Conservation (phyloP, 2,888 invertebrate genomes). For the Drosophila helvetica region DNA sequence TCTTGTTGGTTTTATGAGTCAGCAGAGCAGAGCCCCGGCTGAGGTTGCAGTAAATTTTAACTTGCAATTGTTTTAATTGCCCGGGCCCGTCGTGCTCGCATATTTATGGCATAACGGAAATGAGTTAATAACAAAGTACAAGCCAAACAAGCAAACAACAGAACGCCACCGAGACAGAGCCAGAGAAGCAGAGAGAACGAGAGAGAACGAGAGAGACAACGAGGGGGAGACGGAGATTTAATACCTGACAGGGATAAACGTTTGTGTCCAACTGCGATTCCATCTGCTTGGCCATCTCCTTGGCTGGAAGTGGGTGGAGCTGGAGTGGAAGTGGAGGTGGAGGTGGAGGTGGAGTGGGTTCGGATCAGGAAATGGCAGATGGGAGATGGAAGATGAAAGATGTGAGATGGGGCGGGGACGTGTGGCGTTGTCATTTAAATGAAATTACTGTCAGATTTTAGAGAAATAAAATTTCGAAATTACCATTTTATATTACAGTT, state of each 20-base stretch:
- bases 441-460: slow-evolving; percentile 78
- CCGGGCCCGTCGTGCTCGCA: slow-evolving; percentile 74
- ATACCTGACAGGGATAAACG: slow-evolving; percentile 79
- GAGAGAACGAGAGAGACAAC: slow-evolving; percentile 8
- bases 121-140: slow-evolving; percentile 79
- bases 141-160: slow-evolving; percentile 44
- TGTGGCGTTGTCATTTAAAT: slow-evolving; percentile 72
- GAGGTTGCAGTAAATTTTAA: slow-evolving; percentile 75
- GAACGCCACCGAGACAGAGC: slow-evolving; percentile 32
- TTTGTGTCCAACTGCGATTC: slow-evolving; percentile 48
- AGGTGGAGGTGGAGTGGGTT: neutral
- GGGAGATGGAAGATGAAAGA: no score
- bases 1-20: slow-evolving; percentile 75
- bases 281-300: slow-evolving; percentile 29
- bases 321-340: neutral
- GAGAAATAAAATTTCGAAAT: slow-evolving; percentile 74
- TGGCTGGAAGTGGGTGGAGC: slow-evolving; percentile 15
- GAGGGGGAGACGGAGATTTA: slow-evolving; percentile 55
- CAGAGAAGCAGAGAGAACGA: slow-evolving; percentile 1
- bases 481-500: slow-evolving; percentile 63
- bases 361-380: neutral
- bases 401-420: slow-evolving; percentile 1
- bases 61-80: slow-evolving; percentile 78
- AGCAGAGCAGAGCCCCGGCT: slow-evolving; percentile 53
- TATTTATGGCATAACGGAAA: slow-evolving; percentile 79